These are phyloP conservation scores for Eudemis profundana DNA, from an alignment of 2,888 invertebrate genomes.

Conservation along the genomic window DNA sequence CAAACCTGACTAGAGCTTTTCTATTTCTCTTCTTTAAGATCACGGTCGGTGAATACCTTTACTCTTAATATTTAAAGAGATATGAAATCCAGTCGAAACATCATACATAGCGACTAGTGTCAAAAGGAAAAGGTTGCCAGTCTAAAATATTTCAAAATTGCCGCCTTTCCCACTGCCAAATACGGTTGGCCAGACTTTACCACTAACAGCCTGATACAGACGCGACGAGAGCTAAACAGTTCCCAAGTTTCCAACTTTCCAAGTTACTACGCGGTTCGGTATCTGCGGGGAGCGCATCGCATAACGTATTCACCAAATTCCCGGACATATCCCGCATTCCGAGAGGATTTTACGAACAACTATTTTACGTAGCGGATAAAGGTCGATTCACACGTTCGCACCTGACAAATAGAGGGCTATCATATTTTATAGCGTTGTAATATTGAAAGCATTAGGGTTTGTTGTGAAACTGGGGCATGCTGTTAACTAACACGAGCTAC, in stretches of 20 bases:
- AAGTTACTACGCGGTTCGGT: neutral
- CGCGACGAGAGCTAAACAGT: neutral
- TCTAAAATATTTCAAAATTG: too few species aligned
- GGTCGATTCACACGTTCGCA: neutral
- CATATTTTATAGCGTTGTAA: neutral
- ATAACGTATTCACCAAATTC: neutral
- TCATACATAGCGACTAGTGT: too few species aligned
- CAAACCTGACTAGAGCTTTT: too few species aligned
- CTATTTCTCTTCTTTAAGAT: too few species aligned
- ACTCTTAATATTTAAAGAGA: too few species aligned
- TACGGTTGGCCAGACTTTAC: too few species aligned
- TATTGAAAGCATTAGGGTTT: slow-evolving; percentile 17
- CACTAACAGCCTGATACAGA: neutral
- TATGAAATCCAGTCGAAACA: too few species aligned
- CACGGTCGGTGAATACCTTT: too few species aligned
- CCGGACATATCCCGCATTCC: neutral
- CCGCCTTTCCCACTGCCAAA: too few species aligned
- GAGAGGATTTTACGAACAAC: neutral
- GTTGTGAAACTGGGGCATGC: slow-evolving; percentile 2
- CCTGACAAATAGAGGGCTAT: neutral
- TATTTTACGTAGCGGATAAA: neutral
- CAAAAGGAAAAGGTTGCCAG: too few species aligned
- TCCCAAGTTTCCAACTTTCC: slow-evolving; percentile 3
- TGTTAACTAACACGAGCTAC: slow-evolving; percentile 14
- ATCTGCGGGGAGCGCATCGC: neutral